phyloP scores from a whole-genome alignment of 2,113 vertebrate genomes.

The Pimephales promelas region DNA sequence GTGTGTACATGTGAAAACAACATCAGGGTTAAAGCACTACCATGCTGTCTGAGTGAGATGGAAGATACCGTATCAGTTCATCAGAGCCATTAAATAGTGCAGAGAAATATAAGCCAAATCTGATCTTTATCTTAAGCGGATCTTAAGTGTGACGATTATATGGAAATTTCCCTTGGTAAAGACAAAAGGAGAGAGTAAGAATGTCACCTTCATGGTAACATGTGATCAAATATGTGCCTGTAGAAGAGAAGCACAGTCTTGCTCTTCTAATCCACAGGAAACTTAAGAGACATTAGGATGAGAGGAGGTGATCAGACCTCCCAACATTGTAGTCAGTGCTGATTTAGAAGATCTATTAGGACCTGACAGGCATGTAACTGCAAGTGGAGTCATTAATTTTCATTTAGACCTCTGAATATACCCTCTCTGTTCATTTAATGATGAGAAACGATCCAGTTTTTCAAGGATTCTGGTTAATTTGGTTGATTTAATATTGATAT shows the following conservation, averaged over 20 bases:
- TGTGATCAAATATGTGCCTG: constrained; percentile 18
- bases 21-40: not conserved
- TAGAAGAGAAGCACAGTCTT: not conserved
- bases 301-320: constrained; percentile 14
- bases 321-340: not conserved
- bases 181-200: constrained; percentile 21
- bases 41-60: not conserved
- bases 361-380: constrained; percentile 51
- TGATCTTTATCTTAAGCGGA: constrained; percentile 38
- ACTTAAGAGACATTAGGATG: constrained; percentile 19
- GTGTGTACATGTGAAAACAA: constrained; percentile 3
- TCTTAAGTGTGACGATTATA: constrained; percentile 38
- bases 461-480: constrained; percentile 43
- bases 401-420: constrained; percentile 46
- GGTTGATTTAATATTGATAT: constrained; percentile 54
- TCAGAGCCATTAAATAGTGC: constrained; percentile 42
- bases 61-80: constrained; percentile 16
- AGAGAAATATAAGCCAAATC: constrained; percentile 35
- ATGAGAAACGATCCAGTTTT: constrained; percentile 57
- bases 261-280: not conserved
- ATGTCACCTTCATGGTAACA: constrained; percentile 50
- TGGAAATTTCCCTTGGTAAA: constrained; percentile 36
- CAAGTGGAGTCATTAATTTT: constrained; percentile 55
- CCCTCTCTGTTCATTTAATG: constrained; percentile 51
- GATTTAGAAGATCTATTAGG: constrained; percentile 39